phyloP scores from a whole-genome alignment of 2,888 invertebrate species.

The Prosapia bicincta region DNA sequence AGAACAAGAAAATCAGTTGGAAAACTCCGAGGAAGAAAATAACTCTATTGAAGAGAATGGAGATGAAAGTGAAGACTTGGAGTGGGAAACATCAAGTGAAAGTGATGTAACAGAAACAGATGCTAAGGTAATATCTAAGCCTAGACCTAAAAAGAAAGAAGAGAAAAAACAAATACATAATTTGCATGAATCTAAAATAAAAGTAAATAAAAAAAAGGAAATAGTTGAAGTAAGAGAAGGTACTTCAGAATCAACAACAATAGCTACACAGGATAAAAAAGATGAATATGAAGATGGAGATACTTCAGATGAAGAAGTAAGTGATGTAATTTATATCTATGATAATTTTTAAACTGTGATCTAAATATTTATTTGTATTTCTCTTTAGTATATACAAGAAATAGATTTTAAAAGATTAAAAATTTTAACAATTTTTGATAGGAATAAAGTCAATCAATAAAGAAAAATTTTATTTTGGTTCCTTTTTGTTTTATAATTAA shows the following conservation, averaged over 20 bases:
- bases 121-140: too few relatives aligned
- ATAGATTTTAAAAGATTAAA: too few relatives aligned
- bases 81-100: constrained; percentile 44
- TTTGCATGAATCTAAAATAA: not conserved
- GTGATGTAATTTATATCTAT: constrained; percentile 7
- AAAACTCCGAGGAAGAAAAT: constrained; percentile 39
- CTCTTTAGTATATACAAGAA: too few relatives aligned
- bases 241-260: too few relatives aligned
- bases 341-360: too few relatives aligned
- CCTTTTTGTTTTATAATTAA: too few relatives aligned
- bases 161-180: constrained; percentile 41
- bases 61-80: constrained; percentile 47
- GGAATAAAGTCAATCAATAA: too few relatives aligned
- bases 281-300: constrained; percentile 78
- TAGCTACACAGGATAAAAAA: constrained; percentile 26
- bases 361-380: too few relatives aligned
- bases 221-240: too few relatives aligned
- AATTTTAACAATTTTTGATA: too few relatives aligned
- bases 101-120: constrained; percentile 26
- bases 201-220: constrained; percentile 24
- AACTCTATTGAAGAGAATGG: constrained; percentile 42
- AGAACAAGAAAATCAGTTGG: constrained; percentile 38
- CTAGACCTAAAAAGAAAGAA: too few relatives aligned
- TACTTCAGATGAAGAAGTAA: constrained; percentile 86
- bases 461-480: too few relatives aligned